Percentiles rank a stretch among this genome's conserved stretches.
Evolutionary conservation across 1,140 invertebrate genomes (phyloP).

Genomic region (Aphis craccivora): DNA sequence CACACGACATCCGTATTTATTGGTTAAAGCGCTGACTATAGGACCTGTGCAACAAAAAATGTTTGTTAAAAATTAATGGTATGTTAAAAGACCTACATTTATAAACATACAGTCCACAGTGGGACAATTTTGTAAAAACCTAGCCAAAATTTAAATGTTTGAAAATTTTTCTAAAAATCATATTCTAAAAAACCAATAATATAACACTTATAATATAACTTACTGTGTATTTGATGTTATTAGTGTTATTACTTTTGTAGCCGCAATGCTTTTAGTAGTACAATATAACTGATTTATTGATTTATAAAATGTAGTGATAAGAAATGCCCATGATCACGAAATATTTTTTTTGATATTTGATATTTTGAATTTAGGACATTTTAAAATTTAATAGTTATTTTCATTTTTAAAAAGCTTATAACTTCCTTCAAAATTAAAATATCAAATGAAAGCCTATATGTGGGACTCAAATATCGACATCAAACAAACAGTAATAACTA

Average conservation of each 20-base stretch:
- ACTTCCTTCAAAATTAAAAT: too few species aligned
- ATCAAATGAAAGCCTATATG: too few species aligned
- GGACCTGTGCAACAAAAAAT: conserved; percentile 72
- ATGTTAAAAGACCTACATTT: not conserved
- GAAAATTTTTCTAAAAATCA: not conserved
- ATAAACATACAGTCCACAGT: not conserved
- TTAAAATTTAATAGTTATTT: not conserved
- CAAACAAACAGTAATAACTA: not conserved
- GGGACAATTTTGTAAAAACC: not conserved
- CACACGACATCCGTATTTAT: conserved; percentile 91
- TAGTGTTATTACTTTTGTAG: too few species aligned
- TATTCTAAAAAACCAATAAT: not conserved
- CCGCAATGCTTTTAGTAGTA: too few species aligned
- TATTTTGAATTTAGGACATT: not conserved
- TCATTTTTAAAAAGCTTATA: too few species aligned
- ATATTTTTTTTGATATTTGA: not conserved
- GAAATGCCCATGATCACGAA: not conserved
- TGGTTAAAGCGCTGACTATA: conserved; percentile 92
- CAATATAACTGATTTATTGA: too few species aligned
- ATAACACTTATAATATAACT: too few species aligned
- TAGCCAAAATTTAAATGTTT: not conserved
- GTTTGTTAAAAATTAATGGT: not conserved
- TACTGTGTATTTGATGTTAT: too few species aligned
- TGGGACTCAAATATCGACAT: not conserved
- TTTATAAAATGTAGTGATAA: not conserved